Conservation (phyloP, 2,113 vertebrate genomes). For the Ascaphus truei region DNA sequence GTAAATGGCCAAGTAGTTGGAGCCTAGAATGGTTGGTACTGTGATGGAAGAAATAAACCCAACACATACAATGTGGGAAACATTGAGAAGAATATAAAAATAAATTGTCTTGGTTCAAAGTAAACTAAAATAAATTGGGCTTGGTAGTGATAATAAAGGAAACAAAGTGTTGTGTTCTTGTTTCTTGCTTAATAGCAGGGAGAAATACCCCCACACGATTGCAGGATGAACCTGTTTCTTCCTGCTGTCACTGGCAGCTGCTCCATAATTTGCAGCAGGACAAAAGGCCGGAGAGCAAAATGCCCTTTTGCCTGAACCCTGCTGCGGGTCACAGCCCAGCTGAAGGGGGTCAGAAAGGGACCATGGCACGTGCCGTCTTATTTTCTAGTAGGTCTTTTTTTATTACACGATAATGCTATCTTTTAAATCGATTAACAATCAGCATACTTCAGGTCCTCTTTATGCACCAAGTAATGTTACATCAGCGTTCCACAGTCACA, state of each 20-base stretch:
- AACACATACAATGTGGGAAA: no score
- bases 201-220: background rate
- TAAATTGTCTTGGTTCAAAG: no score
- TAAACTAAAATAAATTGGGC: no score
- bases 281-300: slow-evolving; percentile 20
- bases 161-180: background rate
- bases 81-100: no score
- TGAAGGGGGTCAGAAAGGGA: slow-evolving; percentile 21
- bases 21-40: no score
- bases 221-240: background rate
- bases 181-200: slow-evolving; percentile 12
- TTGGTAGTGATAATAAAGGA: no score
- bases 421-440: slow-evolving; percentile 31
- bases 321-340: slow-evolving; percentile 30
- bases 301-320: slow-evolving; percentile 26
- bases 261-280: slow-evolving; percentile 3
- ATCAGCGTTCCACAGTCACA: background rate
- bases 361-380: slow-evolving; percentile 19
- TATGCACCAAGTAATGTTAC: background rate
- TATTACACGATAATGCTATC: slow-evolving; percentile 9
- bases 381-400: slow-evolving; percentile 16
- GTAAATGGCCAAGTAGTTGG: no score
- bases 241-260: slow-evolving; percentile 19
- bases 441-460: background rate
- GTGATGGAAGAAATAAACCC: no score